Evolutionary conservation across 2,888 invertebrate species (phyloP).

Genomic region (Phragmatobia fuliginosa): DNA sequence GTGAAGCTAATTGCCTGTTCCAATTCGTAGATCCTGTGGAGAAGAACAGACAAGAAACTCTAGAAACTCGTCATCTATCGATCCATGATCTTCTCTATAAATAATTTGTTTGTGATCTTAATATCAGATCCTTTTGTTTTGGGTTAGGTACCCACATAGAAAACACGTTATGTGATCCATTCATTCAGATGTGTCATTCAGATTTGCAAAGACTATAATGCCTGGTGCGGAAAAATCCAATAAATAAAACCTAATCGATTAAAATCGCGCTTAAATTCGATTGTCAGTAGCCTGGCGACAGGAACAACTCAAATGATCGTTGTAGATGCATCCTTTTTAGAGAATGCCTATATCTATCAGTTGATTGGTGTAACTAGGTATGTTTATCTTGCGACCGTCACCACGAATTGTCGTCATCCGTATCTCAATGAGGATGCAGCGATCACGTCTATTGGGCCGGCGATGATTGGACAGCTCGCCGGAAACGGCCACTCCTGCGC

Average conservation of each 20-base stretch:
- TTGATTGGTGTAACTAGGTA: conserved; percentile 9
- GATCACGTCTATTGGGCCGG: conserved; percentile 74
- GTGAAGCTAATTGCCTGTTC: no score
- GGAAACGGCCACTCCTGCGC: conserved; percentile 55
- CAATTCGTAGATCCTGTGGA: no score
- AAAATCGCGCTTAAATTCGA: background rate
- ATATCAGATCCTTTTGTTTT: background rate
- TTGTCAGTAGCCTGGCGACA: background rate
- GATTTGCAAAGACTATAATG: no score
- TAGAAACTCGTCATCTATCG: background rate
- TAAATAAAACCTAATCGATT: no score
- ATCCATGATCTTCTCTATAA: background rate
- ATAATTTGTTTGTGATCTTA: background rate
- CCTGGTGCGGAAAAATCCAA: no score
- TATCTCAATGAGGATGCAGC: conserved; percentile 77
- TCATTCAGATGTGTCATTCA: no score
- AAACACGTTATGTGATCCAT: no score
- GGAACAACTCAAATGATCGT: background rate
- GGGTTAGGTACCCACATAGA: no score
- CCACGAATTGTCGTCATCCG: conserved; percentile 72
- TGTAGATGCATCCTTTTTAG: conserved; percentile 2
- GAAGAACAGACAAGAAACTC: no score
- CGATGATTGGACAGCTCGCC: conserved; percentile 52
- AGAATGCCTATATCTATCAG: background rate
- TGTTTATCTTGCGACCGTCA: conserved; percentile 25